Evolutionary conservation across 2,888 invertebrate genomes (phyloP).

Genomic region (Euclidia mi): DNA sequence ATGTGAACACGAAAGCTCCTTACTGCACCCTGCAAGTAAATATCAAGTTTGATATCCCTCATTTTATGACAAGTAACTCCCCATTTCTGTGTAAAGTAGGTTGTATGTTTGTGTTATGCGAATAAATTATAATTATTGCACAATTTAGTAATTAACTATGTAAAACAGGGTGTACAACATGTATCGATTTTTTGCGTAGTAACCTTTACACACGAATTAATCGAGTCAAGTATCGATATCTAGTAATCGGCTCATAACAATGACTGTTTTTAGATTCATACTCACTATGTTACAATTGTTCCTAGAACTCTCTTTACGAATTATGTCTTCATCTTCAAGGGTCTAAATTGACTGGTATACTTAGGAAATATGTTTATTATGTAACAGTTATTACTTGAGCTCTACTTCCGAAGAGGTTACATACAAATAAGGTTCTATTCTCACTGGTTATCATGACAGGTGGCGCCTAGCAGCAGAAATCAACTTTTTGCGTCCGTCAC

Average conservation of each 20-base stretch:
- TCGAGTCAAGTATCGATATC: constrained; percentile 66
- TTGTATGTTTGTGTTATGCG: constrained; percentile 52
- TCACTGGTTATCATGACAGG: constrained; percentile 56
- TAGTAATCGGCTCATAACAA: constrained; percentile 63
- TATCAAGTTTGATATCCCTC: too few relatives aligned
- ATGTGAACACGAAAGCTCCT: too few relatives aligned
- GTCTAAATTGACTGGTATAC: constrained; percentile 41
- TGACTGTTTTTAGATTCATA: constrained; percentile 51
- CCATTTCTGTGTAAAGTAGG: constrained; percentile 21
- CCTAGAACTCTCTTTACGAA: constrained; percentile 34
- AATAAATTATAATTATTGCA: constrained; percentile 70
- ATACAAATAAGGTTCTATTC: constrained; percentile 20
- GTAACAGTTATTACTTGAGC: constrained; percentile 44
- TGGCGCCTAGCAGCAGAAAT: constrained; percentile 33
- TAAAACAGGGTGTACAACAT: constrained; percentile 35
- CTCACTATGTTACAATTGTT: constrained; percentile 33
- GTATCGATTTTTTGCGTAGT: constrained; percentile 59
- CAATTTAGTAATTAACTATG: constrained; percentile 67
- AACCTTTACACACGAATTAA: constrained; percentile 68
- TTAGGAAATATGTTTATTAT: constrained; percentile 39
- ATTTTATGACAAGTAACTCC: constrained; percentile 21
- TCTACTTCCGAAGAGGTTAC: constrained; percentile 16
- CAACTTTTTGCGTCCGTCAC: constrained; percentile 50
- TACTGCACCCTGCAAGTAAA: too few relatives aligned
- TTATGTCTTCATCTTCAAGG: constrained; percentile 10